Conservation (phyloP, 2,113 vertebrate genomes). For the Sterna hirundo region DNA sequence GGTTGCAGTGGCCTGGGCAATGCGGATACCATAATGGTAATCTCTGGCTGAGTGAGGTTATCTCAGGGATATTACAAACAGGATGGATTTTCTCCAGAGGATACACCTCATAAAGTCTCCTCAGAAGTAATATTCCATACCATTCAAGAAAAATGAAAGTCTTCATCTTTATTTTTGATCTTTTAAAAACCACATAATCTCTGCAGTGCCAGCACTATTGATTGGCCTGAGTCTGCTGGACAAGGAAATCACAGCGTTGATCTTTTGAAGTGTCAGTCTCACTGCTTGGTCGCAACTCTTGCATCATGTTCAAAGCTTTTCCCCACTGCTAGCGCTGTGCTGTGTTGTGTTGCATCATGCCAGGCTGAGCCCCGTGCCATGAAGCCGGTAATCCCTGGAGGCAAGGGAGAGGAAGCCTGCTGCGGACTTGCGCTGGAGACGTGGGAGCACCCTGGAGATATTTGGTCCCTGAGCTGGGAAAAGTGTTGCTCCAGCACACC, state of each 20-base stretch:
- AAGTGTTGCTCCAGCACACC: neutral
- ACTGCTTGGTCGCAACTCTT: neutral
- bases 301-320: neutral
- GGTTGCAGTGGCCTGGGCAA: neutral
- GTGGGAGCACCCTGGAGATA: neutral
- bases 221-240: neutral
- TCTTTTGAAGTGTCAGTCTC: neutral
- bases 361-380: neutral
- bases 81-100: neutral
- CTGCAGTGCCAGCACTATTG: neutral
- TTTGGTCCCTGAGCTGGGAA: neutral
- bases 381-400: rapidly evolving
- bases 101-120: neutral
- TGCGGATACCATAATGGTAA: rapidly evolving
- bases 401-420: neutral
- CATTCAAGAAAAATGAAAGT: neutral
- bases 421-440: neutral
- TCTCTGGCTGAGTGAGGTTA: neutral
- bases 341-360: neutral
- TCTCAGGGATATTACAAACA: neutral
- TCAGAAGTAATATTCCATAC: neutral
- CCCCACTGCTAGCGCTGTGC: neutral
- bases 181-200: neutral
- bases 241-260: neutral
- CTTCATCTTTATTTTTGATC: neutral